Base-by-base conservation (phyloP, 1,140 invertebrate genomes). In the Odontomachus brunneus region DNA sequence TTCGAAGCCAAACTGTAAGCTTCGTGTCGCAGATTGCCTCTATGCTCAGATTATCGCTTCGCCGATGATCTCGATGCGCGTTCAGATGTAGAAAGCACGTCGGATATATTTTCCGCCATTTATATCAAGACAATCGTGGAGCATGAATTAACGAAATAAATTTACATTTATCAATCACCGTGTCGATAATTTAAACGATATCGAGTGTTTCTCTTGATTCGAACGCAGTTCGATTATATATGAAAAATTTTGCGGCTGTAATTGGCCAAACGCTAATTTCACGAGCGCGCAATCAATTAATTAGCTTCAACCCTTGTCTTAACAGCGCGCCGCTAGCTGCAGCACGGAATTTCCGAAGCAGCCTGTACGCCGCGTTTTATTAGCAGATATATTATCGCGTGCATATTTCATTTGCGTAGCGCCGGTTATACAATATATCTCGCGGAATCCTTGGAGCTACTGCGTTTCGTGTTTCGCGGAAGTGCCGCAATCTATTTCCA, bases 311-410 rank as follows among this genome's bases (percentile, higher is more conserved):
- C 49, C 55, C 63, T 69, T n/a, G 24, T 29, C 51, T 71, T 71
- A 78, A 44, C 53, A 19, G 15, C 60, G 15, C 22, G 19, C 49
- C 29, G 49, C 26, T 53, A 19, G 2, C n/a, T n/a, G n/a, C 33
- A 69, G 22, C 49, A 63, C 22, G 26, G 9, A 51, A 69, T 80
- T 80, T 48, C 9, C 75, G 33, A 29, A 71, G 33, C 75, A 29
- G 53, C 75, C 57, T 71, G 51, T 38, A 29, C 22, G 9, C 17
- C 33, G 65, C 75, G 33, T 80, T 71, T 69, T 80, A 71, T 80
- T 80, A 78, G 63, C 63, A 57, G 65, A 80, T 71, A 80, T 44
- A 80, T 80, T 80, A 80, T 80, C 53, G 51, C 51, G 9, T 69
- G 51, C 51, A 71, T 69, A 80, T 80, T 69, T 80, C 65, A 80